phyloP scores from a whole-genome alignment of 1,140 invertebrate species.

The Monomorium pharaonis region DNA sequence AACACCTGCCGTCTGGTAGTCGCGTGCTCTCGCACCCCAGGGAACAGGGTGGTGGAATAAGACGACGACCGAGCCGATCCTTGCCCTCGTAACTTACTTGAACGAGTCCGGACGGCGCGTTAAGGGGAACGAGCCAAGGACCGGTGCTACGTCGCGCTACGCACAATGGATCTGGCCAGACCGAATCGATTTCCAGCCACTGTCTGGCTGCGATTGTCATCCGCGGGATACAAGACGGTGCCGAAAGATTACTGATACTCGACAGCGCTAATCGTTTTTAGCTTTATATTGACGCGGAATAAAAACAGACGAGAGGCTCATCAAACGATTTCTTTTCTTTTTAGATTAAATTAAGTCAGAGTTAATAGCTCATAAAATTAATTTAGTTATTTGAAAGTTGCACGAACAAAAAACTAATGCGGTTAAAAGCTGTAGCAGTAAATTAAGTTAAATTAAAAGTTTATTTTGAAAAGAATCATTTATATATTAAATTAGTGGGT shows the following conservation, averaged over 20 bases:
- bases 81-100: constrained; percentile 67
- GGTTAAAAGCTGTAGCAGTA: too few species aligned
- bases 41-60: constrained; percentile 71
- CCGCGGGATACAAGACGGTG: background rate
- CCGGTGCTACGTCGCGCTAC: constrained; percentile 23
- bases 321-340: background rate
- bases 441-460: too few species aligned
- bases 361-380: too few species aligned
- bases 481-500: too few species aligned
- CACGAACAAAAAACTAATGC: too few species aligned
- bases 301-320: background rate
- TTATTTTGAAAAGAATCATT: too few species aligned
- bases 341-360: too few species aligned
- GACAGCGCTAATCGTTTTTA: background rate
- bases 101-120: constrained; percentile 34
- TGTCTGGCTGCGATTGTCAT: constrained; percentile 26
- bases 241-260: background rate
- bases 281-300: background rate
- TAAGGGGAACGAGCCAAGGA: background rate
- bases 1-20: constrained; percentile 83
- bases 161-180: constrained; percentile 53
- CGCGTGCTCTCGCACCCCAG: constrained; percentile 79
- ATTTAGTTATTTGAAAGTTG: too few species aligned
- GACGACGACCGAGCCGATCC: constrained; percentile 70
- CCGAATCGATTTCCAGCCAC: constrained; percentile 55